These are phyloP conservation scores for Erannis defoliaria DNA, from an alignment of 2,888 invertebrate genomes.

Conservation along the genomic window DNA sequence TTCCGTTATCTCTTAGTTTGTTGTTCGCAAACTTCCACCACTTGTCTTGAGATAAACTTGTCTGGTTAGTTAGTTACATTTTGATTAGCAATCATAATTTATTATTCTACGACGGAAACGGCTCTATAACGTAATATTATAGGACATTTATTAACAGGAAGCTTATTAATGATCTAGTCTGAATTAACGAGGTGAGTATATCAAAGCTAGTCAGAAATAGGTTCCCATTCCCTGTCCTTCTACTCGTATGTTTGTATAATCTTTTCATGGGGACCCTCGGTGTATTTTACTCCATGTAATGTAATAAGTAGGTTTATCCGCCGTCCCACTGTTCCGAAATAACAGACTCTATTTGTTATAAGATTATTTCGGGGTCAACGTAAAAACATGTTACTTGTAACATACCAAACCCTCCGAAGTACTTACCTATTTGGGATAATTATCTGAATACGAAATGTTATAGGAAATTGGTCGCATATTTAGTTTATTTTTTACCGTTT, in stretches of 20 bases:
- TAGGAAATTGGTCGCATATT: background rate
- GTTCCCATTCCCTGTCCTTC: background rate
- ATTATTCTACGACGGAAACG: constrained; percentile 29
- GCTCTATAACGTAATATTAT: constrained; percentile 21
- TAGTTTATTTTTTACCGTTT: too few species aligned
- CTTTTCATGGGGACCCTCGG: background rate
- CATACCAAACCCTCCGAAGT: background rate
- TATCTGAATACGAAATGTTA: background rate
- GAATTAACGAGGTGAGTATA: background rate
- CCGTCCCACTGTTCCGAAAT: constrained; percentile 15
- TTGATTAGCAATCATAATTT: constrained; percentile 31
- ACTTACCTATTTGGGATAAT: background rate
- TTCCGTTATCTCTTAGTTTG: constrained; percentile 30
- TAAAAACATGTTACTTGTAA: background rate
- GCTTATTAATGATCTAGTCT: background rate
- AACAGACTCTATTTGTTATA: constrained; percentile 18
- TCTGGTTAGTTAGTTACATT: constrained; percentile 26
- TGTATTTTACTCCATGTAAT: constrained; percentile 8
- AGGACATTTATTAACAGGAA: constrained; percentile 22
- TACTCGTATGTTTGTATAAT: constrained; percentile 12
- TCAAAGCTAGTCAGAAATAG: background rate
- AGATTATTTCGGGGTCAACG: constrained; percentile 18
- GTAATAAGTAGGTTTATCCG: constrained; percentile 13
- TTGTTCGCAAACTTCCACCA: constrained; percentile 35
- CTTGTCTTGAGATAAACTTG: constrained; percentile 31